A percentile compares a stretch with the other conserved stretches of the same genome.
Evolutionary conservation across 2,797 vertebrate species (phyloP).

Genomic region (Girardinus metallicus): DNA sequence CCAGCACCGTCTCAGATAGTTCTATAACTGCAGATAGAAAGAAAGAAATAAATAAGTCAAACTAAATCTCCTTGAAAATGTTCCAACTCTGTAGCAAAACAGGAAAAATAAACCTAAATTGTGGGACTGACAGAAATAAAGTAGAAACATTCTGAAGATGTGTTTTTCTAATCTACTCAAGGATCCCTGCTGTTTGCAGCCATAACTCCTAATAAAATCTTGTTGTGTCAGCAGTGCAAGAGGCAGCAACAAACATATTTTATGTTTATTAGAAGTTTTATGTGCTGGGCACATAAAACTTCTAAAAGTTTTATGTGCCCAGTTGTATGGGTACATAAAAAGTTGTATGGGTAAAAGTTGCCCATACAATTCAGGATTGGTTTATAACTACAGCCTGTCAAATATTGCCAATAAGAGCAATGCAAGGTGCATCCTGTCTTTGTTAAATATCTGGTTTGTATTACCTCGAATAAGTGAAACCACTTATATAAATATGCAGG

Average conservation of each 20-base stretch:
- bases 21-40: constrained; percentile 11
- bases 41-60: neutral
- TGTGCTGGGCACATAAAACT: constrained; percentile 8
- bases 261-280: constrained; percentile 24
- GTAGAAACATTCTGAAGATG: constrained; percentile 1
- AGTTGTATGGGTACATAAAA: no score
- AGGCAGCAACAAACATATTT: constrained; percentile 37
- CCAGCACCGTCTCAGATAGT: constrained; percentile 14
- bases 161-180: constrained; percentile 1
- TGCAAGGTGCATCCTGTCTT: neutral
- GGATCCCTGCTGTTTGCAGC: constrained; percentile 2
- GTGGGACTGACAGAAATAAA: neutral
- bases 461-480: neutral
- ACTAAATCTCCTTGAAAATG: constrained; percentile 8
- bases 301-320: no score
- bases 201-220: constrained; percentile 47
- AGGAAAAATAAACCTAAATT: constrained; percentile 21
- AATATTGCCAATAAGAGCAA: neutral
- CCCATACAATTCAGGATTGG: neutral
- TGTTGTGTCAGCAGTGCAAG: constrained; percentile 53
- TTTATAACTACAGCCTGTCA: neutral
- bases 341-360: no score
- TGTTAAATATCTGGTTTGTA: neutral
- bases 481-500: neutral
- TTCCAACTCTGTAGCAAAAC: neutral